These are phyloP conservation scores for Eriosoma lanigerum DNA, from an alignment of 1,140 invertebrate genomes.

Conservation along the genomic window DNA sequence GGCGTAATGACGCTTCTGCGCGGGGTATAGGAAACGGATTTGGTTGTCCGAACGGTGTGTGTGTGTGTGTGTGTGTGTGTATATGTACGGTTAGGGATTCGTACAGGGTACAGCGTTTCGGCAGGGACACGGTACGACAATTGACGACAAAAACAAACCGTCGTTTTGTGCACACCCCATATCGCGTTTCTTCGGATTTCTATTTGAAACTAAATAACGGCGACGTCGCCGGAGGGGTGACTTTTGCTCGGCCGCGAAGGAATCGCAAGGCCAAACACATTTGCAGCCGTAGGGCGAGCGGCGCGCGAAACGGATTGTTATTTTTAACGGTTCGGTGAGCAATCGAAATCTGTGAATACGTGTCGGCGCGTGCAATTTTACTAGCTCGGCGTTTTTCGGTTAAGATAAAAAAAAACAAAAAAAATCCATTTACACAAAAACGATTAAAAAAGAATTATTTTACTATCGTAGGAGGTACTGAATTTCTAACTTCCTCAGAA, in stretches of 20 bases:
- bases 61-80: not conserved
- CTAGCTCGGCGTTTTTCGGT: not conserved
- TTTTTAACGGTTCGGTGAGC: not conserved
- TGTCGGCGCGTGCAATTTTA: not conserved
- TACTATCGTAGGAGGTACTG: too few relatives aligned
- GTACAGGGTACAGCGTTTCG: not conserved
- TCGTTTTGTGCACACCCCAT: not conserved
- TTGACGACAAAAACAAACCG: not conserved
- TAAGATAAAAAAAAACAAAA: too few relatives aligned
- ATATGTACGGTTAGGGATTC: too few relatives aligned
- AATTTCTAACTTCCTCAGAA: too few relatives aligned
- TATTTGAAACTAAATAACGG: constrained; percentile 15
- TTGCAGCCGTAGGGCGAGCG: not conserved
- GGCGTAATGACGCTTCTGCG: constrained; percentile 36
- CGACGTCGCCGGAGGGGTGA: constrained; percentile 9
- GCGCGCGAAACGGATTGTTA: constrained; percentile 11
- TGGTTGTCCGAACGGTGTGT: constrained; percentile 19
- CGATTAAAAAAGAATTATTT: too few relatives aligned
- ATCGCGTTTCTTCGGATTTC: not conserved
- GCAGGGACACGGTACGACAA: not conserved
- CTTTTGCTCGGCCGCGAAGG: constrained; percentile 13
- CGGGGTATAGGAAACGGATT: constrained; percentile 21
- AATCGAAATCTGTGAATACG: not conserved
- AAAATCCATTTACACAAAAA: too few relatives aligned
- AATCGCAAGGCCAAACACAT: constrained; percentile 4